phyloP scores from a whole-genome alignment of 2,888 invertebrate genomes.

The Orchestes rusci region DNA sequence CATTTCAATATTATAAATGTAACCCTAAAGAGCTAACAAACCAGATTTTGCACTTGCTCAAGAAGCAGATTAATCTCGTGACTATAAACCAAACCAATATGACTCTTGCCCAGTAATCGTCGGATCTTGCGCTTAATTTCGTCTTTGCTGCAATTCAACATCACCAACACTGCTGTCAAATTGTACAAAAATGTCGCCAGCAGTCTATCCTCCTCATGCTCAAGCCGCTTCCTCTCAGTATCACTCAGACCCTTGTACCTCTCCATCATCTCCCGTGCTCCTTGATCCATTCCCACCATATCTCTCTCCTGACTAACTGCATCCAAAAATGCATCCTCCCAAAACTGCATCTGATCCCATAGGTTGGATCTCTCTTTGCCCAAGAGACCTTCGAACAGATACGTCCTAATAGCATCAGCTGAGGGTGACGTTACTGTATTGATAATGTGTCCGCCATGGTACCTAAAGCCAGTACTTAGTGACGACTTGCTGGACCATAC shows the following conservation, averaged over 20 bases:
- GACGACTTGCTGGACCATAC: conserved; percentile 92
- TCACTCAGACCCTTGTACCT: conserved; percentile 90
- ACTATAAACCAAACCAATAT: conserved; percentile 95
- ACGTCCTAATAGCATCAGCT: conserved; percentile 82
- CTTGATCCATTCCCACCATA: conserved; percentile 99
- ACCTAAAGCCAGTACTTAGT: conserved; percentile 77
- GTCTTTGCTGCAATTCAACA: conserved; percentile 79
- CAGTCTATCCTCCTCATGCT: conserved; percentile 95
- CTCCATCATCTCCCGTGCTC: conserved; percentile 98
- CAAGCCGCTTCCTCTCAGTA: conserved; percentile 86
- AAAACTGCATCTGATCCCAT: conserved; percentile 99
- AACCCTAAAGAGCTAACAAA: conserved; percentile 44
- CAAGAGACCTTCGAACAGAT: conserved; percentile 82
- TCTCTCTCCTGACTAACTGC: conserved; percentile 97
- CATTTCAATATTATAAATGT: neutral
- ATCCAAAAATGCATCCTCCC: conserved; percentile 98
- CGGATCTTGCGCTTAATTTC: conserved; percentile 82
- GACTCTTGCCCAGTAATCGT: conserved; percentile 92
- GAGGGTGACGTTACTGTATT: conserved; percentile 82
- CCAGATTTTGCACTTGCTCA: conserved; percentile 90
- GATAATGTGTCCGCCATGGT: conserved; percentile 78
- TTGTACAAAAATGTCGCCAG: conserved; percentile 95
- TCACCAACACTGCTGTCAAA: conserved; percentile 89
- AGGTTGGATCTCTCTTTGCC: conserved; percentile 78
- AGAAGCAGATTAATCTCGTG: conserved; percentile 95